A percentile compares a stretch with the other conserved stretches of the same genome.
These are phyloP conservation scores for Triplophysa yarkandensis DNA, from an alignment of 2,797 vertebrate species.

Conservation along the genomic window DNA sequence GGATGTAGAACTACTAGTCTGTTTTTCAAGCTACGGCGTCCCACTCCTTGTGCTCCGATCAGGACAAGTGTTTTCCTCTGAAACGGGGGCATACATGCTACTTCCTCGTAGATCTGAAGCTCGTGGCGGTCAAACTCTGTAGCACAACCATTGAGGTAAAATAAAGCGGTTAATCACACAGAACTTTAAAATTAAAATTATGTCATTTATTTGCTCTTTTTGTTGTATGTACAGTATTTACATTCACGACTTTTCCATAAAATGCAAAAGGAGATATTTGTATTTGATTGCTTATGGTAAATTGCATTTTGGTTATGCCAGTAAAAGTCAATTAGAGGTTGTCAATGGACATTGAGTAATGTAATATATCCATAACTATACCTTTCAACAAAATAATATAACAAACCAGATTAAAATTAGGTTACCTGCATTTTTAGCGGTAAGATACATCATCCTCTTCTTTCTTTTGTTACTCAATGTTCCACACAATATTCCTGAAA, in stretches of 20 bases:
- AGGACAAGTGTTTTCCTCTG: slow-evolving; percentile 95
- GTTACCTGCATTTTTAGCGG: slow-evolving; percentile 93
- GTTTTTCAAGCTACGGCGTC: slow-evolving; percentile 95
- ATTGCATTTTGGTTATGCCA: too few relatives aligned
- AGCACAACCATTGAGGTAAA: slow-evolving; percentile 3
- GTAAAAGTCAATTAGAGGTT: too few relatives aligned
- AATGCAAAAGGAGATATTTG: too few relatives aligned
- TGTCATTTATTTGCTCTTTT: too few relatives aligned
- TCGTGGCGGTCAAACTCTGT: slow-evolving; percentile 97
- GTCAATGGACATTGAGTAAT: background rate
- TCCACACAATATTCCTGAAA: slow-evolving; percentile 91
- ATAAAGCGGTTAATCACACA: background rate
- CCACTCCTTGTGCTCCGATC: slow-evolving; percentile 97
- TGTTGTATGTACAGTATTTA: too few relatives aligned
- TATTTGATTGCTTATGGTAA: too few relatives aligned
- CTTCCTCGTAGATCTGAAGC: slow-evolving; percentile 98
- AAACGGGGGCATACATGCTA: slow-evolving; percentile 95
- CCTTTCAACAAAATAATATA: too few relatives aligned
- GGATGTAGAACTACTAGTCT: slow-evolving; percentile 91
- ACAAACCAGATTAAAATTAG: background rate
- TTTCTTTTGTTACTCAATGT: slow-evolving; percentile 94
- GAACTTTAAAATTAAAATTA: too few relatives aligned
- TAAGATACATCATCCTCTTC: slow-evolving; percentile 99
- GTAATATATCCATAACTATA: too few relatives aligned
- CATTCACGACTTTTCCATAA: too few relatives aligned